Percentiles rank a stretch among this genome's conserved stretches.
These are phyloP conservation scores for Aurelia coerulea DNA, from an alignment of 30 jellyfish, hydroid and myxozoan species.

Conservation along the genomic window DNA sequence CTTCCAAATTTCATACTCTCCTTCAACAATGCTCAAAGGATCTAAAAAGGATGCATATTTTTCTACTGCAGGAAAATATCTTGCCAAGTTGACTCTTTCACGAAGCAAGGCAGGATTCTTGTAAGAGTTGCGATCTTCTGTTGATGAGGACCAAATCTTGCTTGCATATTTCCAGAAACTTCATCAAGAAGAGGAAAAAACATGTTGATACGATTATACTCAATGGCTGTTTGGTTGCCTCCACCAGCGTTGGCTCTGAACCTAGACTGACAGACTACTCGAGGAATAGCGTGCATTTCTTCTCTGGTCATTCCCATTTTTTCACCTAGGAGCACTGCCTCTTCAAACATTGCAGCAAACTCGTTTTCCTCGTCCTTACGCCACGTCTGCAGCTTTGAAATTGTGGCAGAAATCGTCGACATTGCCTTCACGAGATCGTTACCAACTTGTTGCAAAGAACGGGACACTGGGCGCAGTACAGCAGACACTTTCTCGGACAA, in stretches of 20 bases:
- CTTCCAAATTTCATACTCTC: background rate
- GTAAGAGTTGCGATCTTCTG: too few relatives aligned
- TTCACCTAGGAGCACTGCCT: slow-evolving; percentile 17
- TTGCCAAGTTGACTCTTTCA: background rate
- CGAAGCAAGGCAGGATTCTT: background rate
- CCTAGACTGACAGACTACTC: slow-evolving; percentile 14
- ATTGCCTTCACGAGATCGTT: slow-evolving; percentile 28
- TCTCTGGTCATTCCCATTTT: slow-evolving; percentile 1
- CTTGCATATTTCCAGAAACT: too few relatives aligned
- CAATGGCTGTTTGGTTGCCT: too few relatives aligned
- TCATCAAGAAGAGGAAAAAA: too few relatives aligned
- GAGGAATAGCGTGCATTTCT: background rate
- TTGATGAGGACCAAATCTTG: too few relatives aligned
- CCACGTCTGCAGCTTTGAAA: slow-evolving; percentile 9
- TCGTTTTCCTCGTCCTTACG: slow-evolving; percentile 7
- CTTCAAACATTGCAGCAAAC: slow-evolving; percentile 26
- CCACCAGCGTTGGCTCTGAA: too few relatives aligned
- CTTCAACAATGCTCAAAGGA: background rate
- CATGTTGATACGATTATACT: too few relatives aligned
- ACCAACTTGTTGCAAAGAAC: slow-evolving; percentile 13
- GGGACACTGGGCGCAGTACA: background rate
- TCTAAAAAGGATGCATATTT: background rate
- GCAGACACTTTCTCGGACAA: too few relatives aligned
- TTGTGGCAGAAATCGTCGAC: slow-evolving; percentile 10
- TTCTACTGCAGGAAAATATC: background rate